Conservation (phyloP, 2,113 vertebrate species). For the Hippotragus niger region DNA sequence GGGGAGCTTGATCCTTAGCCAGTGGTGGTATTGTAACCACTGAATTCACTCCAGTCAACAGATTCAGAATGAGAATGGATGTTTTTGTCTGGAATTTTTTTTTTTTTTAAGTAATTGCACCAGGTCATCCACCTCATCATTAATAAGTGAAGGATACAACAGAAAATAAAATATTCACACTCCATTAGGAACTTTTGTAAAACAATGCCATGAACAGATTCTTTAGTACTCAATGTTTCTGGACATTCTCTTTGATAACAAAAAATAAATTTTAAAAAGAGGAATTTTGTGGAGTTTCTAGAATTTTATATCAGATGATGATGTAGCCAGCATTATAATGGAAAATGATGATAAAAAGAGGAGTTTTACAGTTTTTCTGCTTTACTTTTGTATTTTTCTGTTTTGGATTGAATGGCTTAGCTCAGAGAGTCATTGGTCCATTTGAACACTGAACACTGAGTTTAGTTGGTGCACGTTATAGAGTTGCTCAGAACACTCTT, state of each 20-base stretch:
- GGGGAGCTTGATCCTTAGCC: slow-evolving; percentile 75
- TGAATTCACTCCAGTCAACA: slow-evolving; percentile 75
- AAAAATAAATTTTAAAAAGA: slow-evolving; percentile 83
- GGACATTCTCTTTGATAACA: slow-evolving; percentile 94
- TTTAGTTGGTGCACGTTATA: not conserved
- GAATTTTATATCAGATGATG: not conserved
- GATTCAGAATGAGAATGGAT: slow-evolving; percentile 77
- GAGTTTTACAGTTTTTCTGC: slow-evolving; percentile 34
- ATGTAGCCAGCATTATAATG: not conserved
- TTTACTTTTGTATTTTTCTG: not conserved
- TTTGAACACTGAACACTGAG: slow-evolving; percentile 28
- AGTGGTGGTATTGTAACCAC: slow-evolving; percentile 73
- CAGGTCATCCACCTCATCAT: slow-evolving; percentile 77
- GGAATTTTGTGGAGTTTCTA: slow-evolving; percentile 68
- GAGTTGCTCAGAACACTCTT: not conserved
- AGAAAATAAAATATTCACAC: slow-evolving; percentile 82
- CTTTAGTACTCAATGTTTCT: slow-evolving; percentile 87
- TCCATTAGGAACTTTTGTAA: slow-evolving; percentile 85
- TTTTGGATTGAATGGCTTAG: slow-evolving; percentile 4
- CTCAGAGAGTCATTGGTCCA: not conserved
- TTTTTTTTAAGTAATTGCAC: slow-evolving; percentile 81
- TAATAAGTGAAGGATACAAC: slow-evolving; percentile 84
- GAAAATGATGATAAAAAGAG: slow-evolving; percentile 37
- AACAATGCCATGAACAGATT: slow-evolving; percentile 83
- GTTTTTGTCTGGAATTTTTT: slow-evolving; percentile 66